A percentile compares a stretch with the other conserved stretches of the same genome.
These are phyloP conservation scores for Phymorhynchus buccinoides DNA, from an alignment of 1,140 invertebrate species.

Conservation along the genomic window DNA sequence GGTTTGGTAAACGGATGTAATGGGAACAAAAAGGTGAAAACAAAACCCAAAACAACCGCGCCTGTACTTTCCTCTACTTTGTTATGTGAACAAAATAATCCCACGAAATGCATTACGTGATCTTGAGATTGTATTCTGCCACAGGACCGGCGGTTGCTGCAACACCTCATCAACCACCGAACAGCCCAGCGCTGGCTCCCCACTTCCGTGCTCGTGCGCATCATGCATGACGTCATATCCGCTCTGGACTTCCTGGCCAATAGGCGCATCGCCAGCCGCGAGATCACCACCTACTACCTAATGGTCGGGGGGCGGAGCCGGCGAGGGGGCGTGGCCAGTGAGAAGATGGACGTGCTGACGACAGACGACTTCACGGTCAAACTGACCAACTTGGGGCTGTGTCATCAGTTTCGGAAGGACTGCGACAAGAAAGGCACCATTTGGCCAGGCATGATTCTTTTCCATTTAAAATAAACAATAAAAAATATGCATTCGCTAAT, in stretches of 20 bases:
- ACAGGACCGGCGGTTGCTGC: constrained; percentile 22
- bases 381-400: constrained; percentile 19
- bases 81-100: no score
- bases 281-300: constrained; percentile 34
- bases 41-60: no score
- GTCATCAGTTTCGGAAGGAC: constrained; percentile 3
- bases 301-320: constrained; percentile 11
- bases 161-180: constrained; percentile 27
- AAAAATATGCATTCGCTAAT: no score
- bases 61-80: no score
- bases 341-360: constrained; percentile 13
- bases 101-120: no score
- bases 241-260: constrained; percentile 27
- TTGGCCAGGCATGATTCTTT: not conserved
- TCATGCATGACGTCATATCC: constrained; percentile 13
- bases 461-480: no score
- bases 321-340: constrained; percentile 20
- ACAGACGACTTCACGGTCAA: constrained; percentile 31
- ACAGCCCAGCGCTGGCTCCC: constrained; percentile 13
- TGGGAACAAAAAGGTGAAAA: no score
- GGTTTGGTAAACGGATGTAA: no score
- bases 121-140: no score
- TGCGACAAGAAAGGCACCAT: not conserved
- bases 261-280: constrained; percentile 24
- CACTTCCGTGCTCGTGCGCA: constrained; percentile 8